Base-by-base conservation (phyloP, 1,140 invertebrate genomes). In the Caenorhabditis briggsae region DNA sequence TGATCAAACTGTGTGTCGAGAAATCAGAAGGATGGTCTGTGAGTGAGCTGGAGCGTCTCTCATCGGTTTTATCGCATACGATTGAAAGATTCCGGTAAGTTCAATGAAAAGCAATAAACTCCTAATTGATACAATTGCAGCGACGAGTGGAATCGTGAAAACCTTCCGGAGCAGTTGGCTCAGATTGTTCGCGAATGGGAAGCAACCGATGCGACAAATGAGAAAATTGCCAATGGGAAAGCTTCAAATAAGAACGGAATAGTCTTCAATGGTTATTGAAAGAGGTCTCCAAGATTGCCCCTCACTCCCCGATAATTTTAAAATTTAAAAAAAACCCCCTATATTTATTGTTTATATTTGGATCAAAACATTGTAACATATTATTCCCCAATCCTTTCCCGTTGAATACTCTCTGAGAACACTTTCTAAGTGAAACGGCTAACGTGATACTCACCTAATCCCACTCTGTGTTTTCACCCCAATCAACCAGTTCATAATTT, bases 31-130 rank as follows among this genome's bases (percentile, higher is more conserved):
- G 64, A 23, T 87, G 86, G 86, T 74, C 86, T 8, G 64, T 84
- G 8, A 50, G 25, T 33, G 86, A 87, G 61, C 59, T 87, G 55
- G 86, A 87, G 48, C 43, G 74, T 23, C 65, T 87, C 11, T 46
- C 86, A 16, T 85, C 86, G 18, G 83, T 41, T 5, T 18, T 87
- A 7, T 48, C 83, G 16, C 59, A 84, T 43, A 58, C 41, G n/a
- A 84, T 87, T 14, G 86, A 87, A 41, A 23, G 33, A 53, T 61
- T 64, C 46, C 70, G 70, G 70, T 78, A 8, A 78, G 70, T 78
- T 74, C 16, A 12, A 16, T 53, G 9, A 53, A 5, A 53, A 53
- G 50, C 16, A 53, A 53, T 16, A 12, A 16, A 53, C 5, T 53
- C 50, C 9, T 53, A 53, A 53, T 53, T 33, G 20, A 43, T 46